A percentile compares a stretch with the other conserved stretches of the same genome.
Conservation (phyloP, 2,888 invertebrate species). For the Mamestra brassicae region DNA sequence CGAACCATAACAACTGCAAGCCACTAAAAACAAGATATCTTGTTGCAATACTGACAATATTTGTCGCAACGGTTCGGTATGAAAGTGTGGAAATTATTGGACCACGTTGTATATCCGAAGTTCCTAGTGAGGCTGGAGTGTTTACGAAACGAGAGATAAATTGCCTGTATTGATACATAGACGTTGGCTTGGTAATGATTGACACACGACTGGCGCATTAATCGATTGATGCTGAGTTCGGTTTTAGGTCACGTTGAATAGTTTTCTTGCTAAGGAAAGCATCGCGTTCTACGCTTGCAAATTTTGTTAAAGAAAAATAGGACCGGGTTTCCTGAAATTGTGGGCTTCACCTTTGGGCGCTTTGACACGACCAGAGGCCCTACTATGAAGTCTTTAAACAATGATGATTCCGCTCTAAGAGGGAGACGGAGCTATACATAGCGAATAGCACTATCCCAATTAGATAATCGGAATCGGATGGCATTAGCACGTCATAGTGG, state of each 20-base stretch:
- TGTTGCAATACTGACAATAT: conserved; percentile 52
- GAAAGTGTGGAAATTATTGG: conserved; percentile 54
- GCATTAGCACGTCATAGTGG: no score
- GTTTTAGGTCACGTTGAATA: conserved; percentile 7
- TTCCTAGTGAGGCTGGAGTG: conserved; percentile 39
- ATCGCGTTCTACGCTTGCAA: neutral
- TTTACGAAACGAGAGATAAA: conserved; percentile 49
- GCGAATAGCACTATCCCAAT: no score
- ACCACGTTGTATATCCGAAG: conserved; percentile 33
- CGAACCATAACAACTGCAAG: conserved; percentile 9
- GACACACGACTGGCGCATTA: conserved; percentile 46
- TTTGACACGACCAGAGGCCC: no score
- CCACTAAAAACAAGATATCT: conserved; percentile 52
- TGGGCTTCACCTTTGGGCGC: no score
- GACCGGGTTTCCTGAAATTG: neutral
- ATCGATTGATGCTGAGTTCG: conserved; percentile 15
- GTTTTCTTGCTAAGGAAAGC: conserved; percentile 9
- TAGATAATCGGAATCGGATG: no score
- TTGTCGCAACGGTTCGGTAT: conserved; percentile 53
- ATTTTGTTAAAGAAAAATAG: neutral
- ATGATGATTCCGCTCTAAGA: no score
- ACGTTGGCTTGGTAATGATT: conserved; percentile 37
- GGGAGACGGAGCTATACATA: no score
- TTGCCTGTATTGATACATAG: conserved; percentile 47
- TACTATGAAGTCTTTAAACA: no score